phyloP scores from a whole-genome alignment of 1,140 invertebrate genomes.

The Pseudomyrmex cubaensis region DNA sequence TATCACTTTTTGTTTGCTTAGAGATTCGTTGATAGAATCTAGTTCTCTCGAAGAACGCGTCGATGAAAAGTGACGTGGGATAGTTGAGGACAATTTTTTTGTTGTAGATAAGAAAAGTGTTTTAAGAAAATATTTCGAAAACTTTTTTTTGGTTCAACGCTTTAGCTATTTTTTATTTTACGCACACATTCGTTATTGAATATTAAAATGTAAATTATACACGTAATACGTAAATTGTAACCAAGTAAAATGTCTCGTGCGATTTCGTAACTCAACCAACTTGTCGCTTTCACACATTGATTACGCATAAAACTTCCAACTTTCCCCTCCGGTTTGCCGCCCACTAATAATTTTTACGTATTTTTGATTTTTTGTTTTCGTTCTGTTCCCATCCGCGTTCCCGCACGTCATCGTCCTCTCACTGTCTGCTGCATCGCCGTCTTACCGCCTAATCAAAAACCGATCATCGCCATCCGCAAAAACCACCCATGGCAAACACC shows the following conservation, averaged over 20 bases:
- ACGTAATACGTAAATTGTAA: neutral
- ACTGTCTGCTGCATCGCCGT: conserved; percentile 52
- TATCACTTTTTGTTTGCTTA: neutral
- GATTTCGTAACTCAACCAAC: conserved; percentile 31
- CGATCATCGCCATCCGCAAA: conserved; percentile 57
- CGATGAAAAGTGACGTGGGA: neutral
- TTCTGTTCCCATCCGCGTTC: conserved; percentile 77
- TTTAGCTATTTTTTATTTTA: neutral
- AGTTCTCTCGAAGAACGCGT: neutral
- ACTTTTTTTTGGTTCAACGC: neutral
- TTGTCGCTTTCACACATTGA: conserved; percentile 39
- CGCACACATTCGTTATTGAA: no score
- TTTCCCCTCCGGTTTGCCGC: conserved; percentile 25
- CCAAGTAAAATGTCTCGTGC: neutral
- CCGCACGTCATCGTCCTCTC: conserved; percentile 62
- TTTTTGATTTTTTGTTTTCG: conserved; percentile 85
- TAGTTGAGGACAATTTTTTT: neutral
- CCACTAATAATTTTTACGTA: conserved; percentile 78
- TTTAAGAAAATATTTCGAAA: neutral
- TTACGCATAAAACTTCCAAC: conserved; percentile 31
- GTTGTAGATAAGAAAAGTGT: neutral
- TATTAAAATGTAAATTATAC: no score
- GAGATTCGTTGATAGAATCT: neutral
- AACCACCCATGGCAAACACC: conserved; percentile 52
- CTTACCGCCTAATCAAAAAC: conserved; percentile 65